Percentiles rank a stretch among this genome's conserved stretches.
phyloP scores from a whole-genome alignment of 2,113 vertebrate genomes.

The Hemichromis elongatus region DNA sequence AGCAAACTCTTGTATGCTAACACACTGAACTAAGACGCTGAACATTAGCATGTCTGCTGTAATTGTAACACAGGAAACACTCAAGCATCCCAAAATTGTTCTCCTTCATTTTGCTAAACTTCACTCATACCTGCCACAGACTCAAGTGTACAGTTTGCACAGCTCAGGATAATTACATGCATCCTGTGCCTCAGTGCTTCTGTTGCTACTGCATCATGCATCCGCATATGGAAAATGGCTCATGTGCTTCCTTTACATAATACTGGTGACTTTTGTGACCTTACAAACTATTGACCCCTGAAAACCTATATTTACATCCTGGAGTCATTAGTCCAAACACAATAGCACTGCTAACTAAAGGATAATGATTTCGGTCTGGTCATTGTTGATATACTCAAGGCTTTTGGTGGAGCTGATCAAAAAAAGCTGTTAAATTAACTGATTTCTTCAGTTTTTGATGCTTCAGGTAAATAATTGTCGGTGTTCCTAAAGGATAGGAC shows the following conservation, averaged over 20 bases:
- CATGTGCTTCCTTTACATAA: not conserved
- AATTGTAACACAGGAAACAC: not conserved
- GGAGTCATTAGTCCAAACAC: not conserved
- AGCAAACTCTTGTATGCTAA: not conserved
- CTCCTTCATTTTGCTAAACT: not conserved
- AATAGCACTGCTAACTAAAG: not conserved
- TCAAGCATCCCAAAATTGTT: not conserved
- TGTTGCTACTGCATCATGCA: not conserved
- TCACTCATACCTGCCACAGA: not conserved
- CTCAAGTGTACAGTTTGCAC: not conserved
- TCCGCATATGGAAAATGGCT: not conserved
- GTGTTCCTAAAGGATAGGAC: not conserved
- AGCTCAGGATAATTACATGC: not conserved
- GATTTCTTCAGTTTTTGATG: not conserved
- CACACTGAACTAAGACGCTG: not conserved
- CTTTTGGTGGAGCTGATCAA: not conserved
- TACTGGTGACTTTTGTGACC: not conserved
- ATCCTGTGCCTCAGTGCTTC: not conserved
- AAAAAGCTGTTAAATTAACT: not conserved
- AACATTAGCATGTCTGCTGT: not conserved
- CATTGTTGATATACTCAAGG: not conserved
- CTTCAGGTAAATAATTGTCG: not conserved
- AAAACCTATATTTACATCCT: not conserved
- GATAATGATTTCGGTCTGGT: not conserved
- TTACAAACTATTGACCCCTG: not conserved